Percentiles rank a stretch among this genome's conserved stretches.
Conservation (phyloP, 2,888 invertebrate genomes). For the Nephrotoma appendiculata region DNA sequence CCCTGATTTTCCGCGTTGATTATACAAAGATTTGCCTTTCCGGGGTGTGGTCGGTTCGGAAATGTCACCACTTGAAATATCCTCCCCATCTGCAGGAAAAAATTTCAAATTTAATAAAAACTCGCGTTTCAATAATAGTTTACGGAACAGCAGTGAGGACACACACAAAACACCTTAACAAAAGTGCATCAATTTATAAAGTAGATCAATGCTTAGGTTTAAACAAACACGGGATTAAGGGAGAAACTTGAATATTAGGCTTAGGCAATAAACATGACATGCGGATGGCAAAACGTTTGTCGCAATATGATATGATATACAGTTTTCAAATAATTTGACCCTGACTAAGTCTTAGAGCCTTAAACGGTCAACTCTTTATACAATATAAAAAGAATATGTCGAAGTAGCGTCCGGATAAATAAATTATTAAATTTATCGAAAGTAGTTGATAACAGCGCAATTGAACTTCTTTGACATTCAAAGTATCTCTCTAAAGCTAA, state of each 20-base stretch:
- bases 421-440: not conserved
- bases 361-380: too few relatives aligned
- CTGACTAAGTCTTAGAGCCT: too few relatives aligned
- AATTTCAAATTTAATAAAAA: not conserved
- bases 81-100: constrained; percentile 27
- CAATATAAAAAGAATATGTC: too few relatives aligned
- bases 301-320: too few relatives aligned
- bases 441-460: not conserved
- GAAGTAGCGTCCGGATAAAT: too few relatives aligned
- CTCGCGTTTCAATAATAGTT: not conserved
- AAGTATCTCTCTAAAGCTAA: not conserved
- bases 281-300: too few relatives aligned
- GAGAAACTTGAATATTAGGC: not conserved
- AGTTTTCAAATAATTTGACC: too few relatives aligned
- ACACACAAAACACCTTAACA: not conserved
- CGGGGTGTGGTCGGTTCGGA: constrained; percentile 33
- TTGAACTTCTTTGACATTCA: not conserved
- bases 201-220: not conserved
- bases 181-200: not conserved
- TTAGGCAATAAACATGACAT: not conserved
- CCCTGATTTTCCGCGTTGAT: constrained; percentile 51
- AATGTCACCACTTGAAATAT: constrained; percentile 34
- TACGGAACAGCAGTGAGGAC: not conserved
- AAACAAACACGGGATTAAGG: not conserved
- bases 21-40: constrained; percentile 18